These are phyloP conservation scores for Poecilia gillii DNA, from an alignment of 2,797 vertebrate species.

Conservation along the genomic window DNA sequence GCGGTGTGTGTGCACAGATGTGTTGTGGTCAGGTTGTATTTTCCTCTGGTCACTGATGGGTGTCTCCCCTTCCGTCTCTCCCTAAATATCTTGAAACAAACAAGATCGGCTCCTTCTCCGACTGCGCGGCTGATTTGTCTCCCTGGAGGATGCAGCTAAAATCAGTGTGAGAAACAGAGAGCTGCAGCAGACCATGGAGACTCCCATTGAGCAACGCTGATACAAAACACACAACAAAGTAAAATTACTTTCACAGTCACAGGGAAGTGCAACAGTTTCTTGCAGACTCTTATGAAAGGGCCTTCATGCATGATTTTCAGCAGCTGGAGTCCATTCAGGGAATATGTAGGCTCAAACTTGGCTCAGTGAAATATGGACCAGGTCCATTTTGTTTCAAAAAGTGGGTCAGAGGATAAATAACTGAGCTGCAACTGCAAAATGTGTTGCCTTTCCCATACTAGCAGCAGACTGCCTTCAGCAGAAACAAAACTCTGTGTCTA, in stretches of 20 bases:
- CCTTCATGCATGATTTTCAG: neutral
- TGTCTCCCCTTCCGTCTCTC: slow-evolving; percentile 23
- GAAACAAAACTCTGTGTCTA: neutral
- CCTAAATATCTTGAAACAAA: slow-evolving; percentile 41
- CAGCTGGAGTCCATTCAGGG: slow-evolving; percentile 4
- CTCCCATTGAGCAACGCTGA: slow-evolving; percentile 7
- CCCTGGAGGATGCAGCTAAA: slow-evolving; percentile 74
- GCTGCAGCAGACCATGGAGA: slow-evolving; percentile 41
- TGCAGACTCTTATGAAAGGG: neutral
- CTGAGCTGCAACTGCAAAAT: neutral
- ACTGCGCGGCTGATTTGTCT: slow-evolving; percentile 16
- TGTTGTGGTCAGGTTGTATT: slow-evolving; percentile 30
- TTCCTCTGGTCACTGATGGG: slow-evolving; percentile 38
- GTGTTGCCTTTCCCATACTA: neutral
- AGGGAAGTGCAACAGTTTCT: neutral
- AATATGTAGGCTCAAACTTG: slow-evolving; percentile 14
- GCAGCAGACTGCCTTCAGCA: neutral
- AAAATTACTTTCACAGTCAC: neutral
- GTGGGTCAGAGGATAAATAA: slow-evolving; percentile 23
- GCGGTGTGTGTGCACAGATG: slow-evolving; percentile 48
- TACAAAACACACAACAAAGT: slow-evolving; percentile 4
- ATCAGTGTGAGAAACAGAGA: slow-evolving; percentile 76
- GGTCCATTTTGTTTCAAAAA: slow-evolving; percentile 12
- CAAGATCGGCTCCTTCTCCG: slow-evolving; percentile 4
- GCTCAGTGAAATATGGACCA: slow-evolving; percentile 16